Base-by-base conservation (phyloP, 1,140 invertebrate genomes). In the Brevipalpus yothersi region DNA sequence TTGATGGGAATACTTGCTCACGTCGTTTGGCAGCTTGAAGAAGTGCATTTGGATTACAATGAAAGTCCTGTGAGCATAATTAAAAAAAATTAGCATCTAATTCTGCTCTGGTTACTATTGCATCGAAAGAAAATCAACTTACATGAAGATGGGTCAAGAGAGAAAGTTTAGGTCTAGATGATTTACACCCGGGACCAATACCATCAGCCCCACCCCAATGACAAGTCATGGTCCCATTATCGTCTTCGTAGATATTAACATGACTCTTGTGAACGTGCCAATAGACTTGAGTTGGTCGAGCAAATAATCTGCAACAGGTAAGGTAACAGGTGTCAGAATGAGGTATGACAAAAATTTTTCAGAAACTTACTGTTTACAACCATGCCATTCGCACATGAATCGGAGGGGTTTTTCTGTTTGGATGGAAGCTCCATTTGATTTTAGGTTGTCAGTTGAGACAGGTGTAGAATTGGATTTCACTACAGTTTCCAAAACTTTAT, bases 361-460 rank as follows among this genome's bases (percentile, higher is more conserved):
- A n/a, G 55, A 58, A 58, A 68, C 68, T 75, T 73, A 84, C 82
- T 79, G 79, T 62, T 80, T 78, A 75, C 90, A 94, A 15, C 85
- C 84, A 60, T 82, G 77, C 89, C 89, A 93, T 68, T 93, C 88
- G 67, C 90, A 93, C 5, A 91, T 75, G 70, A 80, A 90, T 31
- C 71, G 65, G 54, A 66, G 65, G 54, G 65, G 12, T 66, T 62
- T 51, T 51, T 51, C n/a, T n/a, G 56, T n/a, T 42, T 43, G 41
- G 2, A 15, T 31, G 40, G 56, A 11, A 15, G n/a, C 17, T 8
- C 15, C 41, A n/a, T 13, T 42, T 21, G 56, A 17, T 17, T 57
- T 42, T 2, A 41, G n/a, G n/a, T n/a, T 15, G 21, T 4, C 12
- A 12, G 21, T 43, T 13, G 17, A 9, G 12, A 40, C 17, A 9